Evolutionary conservation across 2,888 invertebrate species (phyloP).

Genomic region (Congeria kusceri): DNA sequence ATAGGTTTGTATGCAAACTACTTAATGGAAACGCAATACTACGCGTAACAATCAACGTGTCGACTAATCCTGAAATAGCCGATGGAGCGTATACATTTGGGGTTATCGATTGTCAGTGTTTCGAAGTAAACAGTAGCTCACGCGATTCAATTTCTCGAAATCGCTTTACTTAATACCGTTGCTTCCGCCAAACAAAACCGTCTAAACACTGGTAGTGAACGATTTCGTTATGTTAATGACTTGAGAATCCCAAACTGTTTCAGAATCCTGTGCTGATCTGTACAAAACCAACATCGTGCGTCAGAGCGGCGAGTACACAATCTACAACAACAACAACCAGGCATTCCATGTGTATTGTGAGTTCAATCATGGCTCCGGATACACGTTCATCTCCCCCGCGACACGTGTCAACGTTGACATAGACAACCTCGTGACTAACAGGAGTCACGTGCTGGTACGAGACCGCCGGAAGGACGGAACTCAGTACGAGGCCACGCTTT

Average conservation of each 20-base stretch:
- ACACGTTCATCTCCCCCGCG: constrained; percentile 32
- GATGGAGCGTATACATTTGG: too few species aligned
- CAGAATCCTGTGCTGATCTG: constrained; percentile 39
- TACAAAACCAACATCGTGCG: constrained; percentile 33
- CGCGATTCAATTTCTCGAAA: too few species aligned
- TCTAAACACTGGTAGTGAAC: too few species aligned
- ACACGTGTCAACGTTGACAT: constrained; percentile 32
- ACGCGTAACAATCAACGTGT: too few species aligned
- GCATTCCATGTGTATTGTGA: constrained; percentile 44
- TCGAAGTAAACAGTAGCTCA: too few species aligned
- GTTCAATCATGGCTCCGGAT: constrained; percentile 31
- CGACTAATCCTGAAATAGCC: too few species aligned
- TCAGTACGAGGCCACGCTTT: constrained; percentile 35
- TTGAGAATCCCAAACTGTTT: neutral
- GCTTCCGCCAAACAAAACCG: too few species aligned
- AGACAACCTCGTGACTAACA: constrained; percentile 31
- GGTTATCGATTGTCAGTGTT: too few species aligned
- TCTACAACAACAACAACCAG: constrained; percentile 37
- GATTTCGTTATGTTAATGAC: too few species aligned
- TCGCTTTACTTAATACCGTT: too few species aligned
- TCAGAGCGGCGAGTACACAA: constrained; percentile 31
- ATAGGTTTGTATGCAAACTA: too few species aligned
- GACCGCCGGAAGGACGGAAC: constrained; percentile 35
- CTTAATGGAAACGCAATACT: too few species aligned
- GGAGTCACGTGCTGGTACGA: constrained; percentile 25